Evolutionary conservation across 2,113 vertebrate genomes (phyloP).

Genomic region (Takifugu bimaculatus): DNA sequence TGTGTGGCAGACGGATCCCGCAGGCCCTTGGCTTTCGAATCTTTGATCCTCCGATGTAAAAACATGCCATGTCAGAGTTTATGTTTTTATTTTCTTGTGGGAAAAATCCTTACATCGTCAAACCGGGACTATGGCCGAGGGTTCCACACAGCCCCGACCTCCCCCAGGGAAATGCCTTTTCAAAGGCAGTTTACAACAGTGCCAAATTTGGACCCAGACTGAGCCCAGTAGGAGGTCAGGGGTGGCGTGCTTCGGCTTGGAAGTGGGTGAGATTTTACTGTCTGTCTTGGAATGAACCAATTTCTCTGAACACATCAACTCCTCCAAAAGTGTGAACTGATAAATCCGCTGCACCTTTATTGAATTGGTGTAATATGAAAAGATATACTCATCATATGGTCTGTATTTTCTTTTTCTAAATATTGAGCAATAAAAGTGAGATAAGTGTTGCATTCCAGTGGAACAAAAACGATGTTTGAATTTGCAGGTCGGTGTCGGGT

Average conservation of each 20-base stretch:
- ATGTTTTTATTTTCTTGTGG: conserved; percentile 80
- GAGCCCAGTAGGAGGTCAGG: conserved; percentile 17
- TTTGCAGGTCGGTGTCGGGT: too few species aligned
- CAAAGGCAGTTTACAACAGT: conserved; percentile 77
- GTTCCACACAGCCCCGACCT: conserved; percentile 57
- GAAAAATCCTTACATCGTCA: conserved; percentile 83
- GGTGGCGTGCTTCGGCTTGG: conserved; percentile 12
- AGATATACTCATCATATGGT: neutral
- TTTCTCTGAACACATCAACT: neutral
- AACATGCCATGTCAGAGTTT: conserved; percentile 67
- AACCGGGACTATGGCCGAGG: conserved; percentile 64
- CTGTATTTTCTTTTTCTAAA: neutral
- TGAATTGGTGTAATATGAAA: neutral
- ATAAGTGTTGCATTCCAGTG: too few species aligned
- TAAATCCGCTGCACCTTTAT: conserved; percentile 10
- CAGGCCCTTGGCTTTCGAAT: conserved; percentile 2
- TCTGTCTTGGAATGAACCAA: conserved; percentile 24
- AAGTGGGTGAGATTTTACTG: conserved; percentile 7
- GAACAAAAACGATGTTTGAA: too few species aligned
- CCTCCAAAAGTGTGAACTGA: conserved; percentile 16
- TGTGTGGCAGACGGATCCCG: conserved; percentile 19
- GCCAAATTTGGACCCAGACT: conserved; percentile 81
- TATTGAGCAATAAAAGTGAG: neutral
- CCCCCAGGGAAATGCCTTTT: conserved; percentile 74
- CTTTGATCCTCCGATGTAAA: conserved; percentile 47